phyloP scores from a whole-genome alignment of 2,888 invertebrate species.

The Pemphredon lugubris region DNA sequence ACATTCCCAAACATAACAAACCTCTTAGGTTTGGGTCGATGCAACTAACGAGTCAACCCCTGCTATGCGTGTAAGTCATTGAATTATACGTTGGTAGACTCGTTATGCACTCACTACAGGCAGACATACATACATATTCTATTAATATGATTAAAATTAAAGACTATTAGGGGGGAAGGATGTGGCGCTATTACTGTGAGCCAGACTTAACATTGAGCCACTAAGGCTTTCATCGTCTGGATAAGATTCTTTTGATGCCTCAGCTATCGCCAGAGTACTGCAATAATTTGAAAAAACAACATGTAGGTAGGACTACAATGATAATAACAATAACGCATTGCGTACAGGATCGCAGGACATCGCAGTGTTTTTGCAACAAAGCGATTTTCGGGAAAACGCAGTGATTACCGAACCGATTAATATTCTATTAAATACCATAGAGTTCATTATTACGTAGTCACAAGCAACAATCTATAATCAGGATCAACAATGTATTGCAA shows the following conservation, averaged over 20 bases:
- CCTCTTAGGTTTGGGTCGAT: conserved; percentile 63
- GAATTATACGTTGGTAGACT: conserved; percentile 64
- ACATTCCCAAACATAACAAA: conserved; percentile 73
- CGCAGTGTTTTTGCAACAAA: too few species aligned
- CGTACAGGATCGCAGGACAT: neutral
- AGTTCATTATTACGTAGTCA: too few species aligned
- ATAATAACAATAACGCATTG: neutral
- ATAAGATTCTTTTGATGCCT: conserved; percentile 94
- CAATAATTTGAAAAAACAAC: conserved; percentile 67
- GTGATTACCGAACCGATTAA: too few species aligned
- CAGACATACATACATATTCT: conserved; percentile 74
- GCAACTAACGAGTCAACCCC: conserved; percentile 60
- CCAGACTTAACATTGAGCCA: conserved; percentile 96
- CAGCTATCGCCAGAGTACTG: conserved; percentile 95
- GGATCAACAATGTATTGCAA: too few species aligned
- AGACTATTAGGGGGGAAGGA: conserved; percentile 92
- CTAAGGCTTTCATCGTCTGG: conserved; percentile 96
- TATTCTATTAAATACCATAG: too few species aligned
- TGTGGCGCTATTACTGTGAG: conserved; percentile 96
- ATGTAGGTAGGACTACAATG: conserved; percentile 30
- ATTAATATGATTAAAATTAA: conserved; percentile 78
- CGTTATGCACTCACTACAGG: conserved; percentile 72
- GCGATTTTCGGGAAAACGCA: too few species aligned
- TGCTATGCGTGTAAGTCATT: conserved; percentile 68
- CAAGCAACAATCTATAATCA: too few species aligned